Conservation (phyloP, 2,113 vertebrate genomes). For the Rhabdomys dilectus region DNA sequence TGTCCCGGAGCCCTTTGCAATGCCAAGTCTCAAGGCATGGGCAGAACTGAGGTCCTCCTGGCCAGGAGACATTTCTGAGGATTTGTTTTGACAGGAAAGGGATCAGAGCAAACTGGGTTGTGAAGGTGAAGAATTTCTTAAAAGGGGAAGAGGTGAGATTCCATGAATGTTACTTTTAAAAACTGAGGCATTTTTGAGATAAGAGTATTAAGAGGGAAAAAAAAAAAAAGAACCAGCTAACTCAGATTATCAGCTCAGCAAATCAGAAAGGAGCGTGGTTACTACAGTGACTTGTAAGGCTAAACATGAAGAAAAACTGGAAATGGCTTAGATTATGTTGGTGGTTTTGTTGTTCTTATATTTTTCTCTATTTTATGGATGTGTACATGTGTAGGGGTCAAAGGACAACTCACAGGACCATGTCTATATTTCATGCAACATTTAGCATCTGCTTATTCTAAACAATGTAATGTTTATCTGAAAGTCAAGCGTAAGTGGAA, state of each 20-base stretch:
- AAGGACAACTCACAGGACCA: neutral
- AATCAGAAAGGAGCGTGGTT: neutral
- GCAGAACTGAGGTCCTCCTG: rapidly evolving
- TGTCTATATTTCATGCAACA: neutral
- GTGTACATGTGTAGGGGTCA: neutral
- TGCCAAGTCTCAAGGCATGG: rapidly evolving
- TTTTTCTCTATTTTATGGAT: neutral
- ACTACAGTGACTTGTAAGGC: neutral
- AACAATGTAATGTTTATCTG: neutral
- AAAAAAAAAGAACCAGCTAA: neutral
- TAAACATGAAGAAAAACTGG: neutral
- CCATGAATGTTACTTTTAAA: neutral
- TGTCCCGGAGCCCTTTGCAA: rapidly evolving
- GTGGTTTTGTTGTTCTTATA: neutral
- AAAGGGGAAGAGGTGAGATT: neutral
- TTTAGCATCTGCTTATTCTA: neutral
- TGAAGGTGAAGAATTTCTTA: neutral
- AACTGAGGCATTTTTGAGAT: neutral
- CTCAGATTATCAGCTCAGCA: neutral
- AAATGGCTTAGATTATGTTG: neutral
- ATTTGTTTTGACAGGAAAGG: neutral
- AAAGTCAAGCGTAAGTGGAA: neutral
- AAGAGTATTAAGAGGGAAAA: neutral
- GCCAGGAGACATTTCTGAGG: neutral
- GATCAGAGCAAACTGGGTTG: neutral